Base-by-base conservation (phyloP, 2,113 vertebrate species). In the Tinamus guttatus region DNA sequence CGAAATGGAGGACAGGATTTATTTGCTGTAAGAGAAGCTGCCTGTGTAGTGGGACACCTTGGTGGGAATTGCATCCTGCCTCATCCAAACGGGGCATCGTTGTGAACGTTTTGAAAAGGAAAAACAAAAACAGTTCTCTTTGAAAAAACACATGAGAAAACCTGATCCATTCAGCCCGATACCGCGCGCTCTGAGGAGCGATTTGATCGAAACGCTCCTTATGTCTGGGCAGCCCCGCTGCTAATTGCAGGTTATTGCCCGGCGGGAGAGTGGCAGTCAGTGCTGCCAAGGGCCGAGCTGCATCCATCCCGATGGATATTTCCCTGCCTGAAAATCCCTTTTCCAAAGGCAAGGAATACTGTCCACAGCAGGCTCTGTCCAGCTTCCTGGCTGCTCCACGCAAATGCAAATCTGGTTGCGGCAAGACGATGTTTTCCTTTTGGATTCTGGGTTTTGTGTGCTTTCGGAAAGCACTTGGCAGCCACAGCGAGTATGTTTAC, bases 381-480 rank as follows among this genome's bases (percentile, higher is more conserved):
- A 0, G 2, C 28, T 0, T 0, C 27, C n/a, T 19, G 11, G 5
- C 0, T 0, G 34, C 85, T 84, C 77, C 4, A 5, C 32, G 2
- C 1, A 0, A 95, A 95, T 63, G 85, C 85, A 85, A 63, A 91
- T 94, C 81, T n/a, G n/a, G 32, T 58, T 95, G 93, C 90, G 5
- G 91, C 82, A 81, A 95, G 89, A 95, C 93, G 36, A 49, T 95
- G 73, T 96, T 96, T 97, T 88, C 69, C 30, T 85, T 94, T 94
- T 81, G 93, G 76, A 81, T 93, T 83, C 64, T 59, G 89, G 91
- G 76, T 79, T 90, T 93, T 95, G 87, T 98, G 95, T 96, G 93
- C 96, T 95, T 96, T 95, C 91, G 96, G 92, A 93, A 96, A 96
- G 94, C 88, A 87, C 81, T 85, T 96, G 95, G 97, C 94, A 87